Conservation (phyloP, 2,797 vertebrate species). For the Arctocebus calabarensis region DNA sequence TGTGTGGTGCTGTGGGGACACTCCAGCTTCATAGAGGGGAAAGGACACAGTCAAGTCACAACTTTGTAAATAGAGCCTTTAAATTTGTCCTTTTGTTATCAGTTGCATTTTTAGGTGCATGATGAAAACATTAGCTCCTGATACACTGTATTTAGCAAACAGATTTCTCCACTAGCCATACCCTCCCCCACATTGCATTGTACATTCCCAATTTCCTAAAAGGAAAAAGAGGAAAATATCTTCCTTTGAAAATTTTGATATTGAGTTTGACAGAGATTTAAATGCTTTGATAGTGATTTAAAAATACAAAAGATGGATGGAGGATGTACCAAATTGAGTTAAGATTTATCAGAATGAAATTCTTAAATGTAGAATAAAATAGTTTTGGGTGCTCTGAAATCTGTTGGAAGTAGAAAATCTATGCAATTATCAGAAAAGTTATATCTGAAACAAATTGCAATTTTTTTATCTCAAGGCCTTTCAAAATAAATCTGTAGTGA, state of each 20-base stretch:
- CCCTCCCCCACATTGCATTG: background rate
- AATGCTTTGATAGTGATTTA: constrained; percentile 25
- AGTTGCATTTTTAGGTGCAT: background rate
- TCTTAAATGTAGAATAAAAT: background rate
- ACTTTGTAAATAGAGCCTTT: background rate
- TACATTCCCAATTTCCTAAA: constrained; percentile 2
- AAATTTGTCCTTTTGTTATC: background rate
- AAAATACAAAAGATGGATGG: constrained; percentile 29
- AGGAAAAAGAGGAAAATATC: background rate
- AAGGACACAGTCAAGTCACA: background rate
- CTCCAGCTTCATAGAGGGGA: background rate
- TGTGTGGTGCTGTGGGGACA: background rate
- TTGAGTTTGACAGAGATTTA: background rate
- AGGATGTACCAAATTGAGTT: background rate
- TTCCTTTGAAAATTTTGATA: background rate
- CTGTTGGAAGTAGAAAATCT: background rate
- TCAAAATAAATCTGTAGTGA: background rate
- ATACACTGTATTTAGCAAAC: background rate
- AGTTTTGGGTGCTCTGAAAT: background rate
- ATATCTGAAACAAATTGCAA: background rate
- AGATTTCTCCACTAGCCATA: background rate
- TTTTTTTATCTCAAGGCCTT: constrained; percentile 26
- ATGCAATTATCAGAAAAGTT: constrained; percentile 25
- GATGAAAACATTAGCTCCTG: background rate
- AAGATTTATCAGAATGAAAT: constrained; percentile 44